Evolutionary conservation across 2,797 vertebrate species (phyloP), one percentile per base, ranked within the genome.

Genomic region (Tenualosa ilisha): DNA sequence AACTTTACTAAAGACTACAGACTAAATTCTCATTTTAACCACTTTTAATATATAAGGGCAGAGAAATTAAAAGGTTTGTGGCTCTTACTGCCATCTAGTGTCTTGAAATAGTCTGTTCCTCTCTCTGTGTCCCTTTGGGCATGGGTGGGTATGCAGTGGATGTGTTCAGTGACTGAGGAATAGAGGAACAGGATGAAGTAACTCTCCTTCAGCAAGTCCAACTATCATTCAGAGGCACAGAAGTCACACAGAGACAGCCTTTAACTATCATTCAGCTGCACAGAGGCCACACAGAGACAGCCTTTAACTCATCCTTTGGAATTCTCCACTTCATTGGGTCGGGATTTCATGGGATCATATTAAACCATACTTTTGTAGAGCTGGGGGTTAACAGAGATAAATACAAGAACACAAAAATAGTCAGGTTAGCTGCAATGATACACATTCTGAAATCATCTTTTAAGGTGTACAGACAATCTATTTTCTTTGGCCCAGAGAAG

Each of bases 71-170:
- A 54, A 63, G n/a, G 26, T 37, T 17, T 72, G 65, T 37, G 37
- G 31, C 11, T 40, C 65, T 72, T 72, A 72, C 65, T 72, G 65
- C 65, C 65, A 72, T 72, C 65, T 72, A 72, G 65, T 37, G 26
- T 72, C 65, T 37, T 6, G n/a, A 68, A 68, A 65, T 65, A 13
- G 24, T 15, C 63, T 15, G 26, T 4, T 2, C 12, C 24, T 68
- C 26, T 5, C 11, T 37, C 24, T 15, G 11, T 37, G n/a, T 12
- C 61, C 13, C 5, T 24, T 2, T 20, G 17, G 3, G 54, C 20
- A 20, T 56, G 54, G 15, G n/a, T 24, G 11, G 11, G 12, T 68
- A 24, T 24, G 2, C 56, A 31, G 26, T 31, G 6, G 31, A 31
- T 68, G 26, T 68, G 63, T 37, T 72, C 17, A 37, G n/a, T 24